Base-by-base conservation (phyloP, 2,113 vertebrate genomes). In the Chloebia gouldiae region DNA sequence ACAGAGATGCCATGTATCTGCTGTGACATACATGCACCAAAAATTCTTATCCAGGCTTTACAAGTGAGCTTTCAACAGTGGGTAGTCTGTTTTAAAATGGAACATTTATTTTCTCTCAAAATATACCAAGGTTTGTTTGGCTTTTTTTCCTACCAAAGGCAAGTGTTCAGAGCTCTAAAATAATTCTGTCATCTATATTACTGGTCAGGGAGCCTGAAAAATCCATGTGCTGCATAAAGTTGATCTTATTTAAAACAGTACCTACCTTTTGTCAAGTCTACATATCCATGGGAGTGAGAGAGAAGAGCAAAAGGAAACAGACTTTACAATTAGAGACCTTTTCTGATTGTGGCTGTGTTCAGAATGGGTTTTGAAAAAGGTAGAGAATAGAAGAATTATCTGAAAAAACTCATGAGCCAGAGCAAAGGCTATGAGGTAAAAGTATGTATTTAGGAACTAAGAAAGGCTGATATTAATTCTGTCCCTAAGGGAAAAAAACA, bases 81-180 rank as follows among this genome's bases (percentile, higher is more conserved):
- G 21, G 40, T 6, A 80, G 68, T 25, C n/a, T 28, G 14, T 50
- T 91, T 57, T 57, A 59, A 94, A 94, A 82, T 1, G 2, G 45
- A 85, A 73, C 35, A 44, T 68, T 71, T 95, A 50, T 83, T 87
- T 89, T 81, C 68, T 88, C 22, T 82, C 61, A 60, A 91, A 92
- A 92, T 72, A 93, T 1, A 54, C 13, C 3, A 28, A 39, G 13
- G 10, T 37, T 88, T 24, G 5, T 53, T 30, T 31, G 12, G 6
- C 37, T 25, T 7, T 69, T 6, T 51, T 61, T 30, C 27, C 35
- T 53, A 61, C 12, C 24, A 80, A 13, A 81, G n/a, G 23, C 15
- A n/a, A 85, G 25, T 3, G 8, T 42, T 72, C 79, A 92, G 54
- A 70, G 35, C 56, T 83, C 35, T 77, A 42, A 92, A 92, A 86